Evolutionary conservation across 1,140 invertebrate species (phyloP).

Genomic region (Hesperophylax magnus): DNA sequence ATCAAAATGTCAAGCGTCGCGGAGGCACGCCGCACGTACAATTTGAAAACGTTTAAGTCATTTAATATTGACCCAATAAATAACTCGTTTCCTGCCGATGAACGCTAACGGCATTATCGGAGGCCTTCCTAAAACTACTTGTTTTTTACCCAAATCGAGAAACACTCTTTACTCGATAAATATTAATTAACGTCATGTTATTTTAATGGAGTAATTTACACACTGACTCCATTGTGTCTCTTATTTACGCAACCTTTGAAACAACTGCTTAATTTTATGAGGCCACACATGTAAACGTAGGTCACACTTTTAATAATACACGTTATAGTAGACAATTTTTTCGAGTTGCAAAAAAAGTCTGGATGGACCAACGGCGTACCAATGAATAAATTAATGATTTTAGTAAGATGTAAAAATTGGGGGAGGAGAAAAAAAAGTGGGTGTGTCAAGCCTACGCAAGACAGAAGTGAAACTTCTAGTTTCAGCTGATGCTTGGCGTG

Average conservation of each 20-base stretch:
- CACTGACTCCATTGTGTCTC: neutral
- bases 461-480: too few relatives aligned
- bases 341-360: too few relatives aligned
- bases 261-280: slow-evolving; percentile 27
- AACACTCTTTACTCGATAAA: slow-evolving; percentile 5
- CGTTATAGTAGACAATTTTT: too few relatives aligned
- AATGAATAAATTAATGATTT: too few relatives aligned
- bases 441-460: too few relatives aligned
- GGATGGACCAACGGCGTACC: too few relatives aligned
- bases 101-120: slow-evolving; percentile 9
- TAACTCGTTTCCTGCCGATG: slow-evolving; percentile 29
- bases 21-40: slow-evolving; percentile 17
- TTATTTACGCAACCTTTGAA: slow-evolving; percentile 21
- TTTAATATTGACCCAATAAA: slow-evolving; percentile 44
- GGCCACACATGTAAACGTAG: too few relatives aligned
- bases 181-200: slow-evolving; percentile 23
- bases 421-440: too few relatives aligned
- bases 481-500: too few relatives aligned
- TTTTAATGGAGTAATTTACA: neutral
- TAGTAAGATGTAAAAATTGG: too few relatives aligned
- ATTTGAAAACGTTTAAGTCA: slow-evolving; percentile 32
- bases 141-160: neutral
- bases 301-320: too few relatives aligned
- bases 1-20: slow-evolving; percentile 37
- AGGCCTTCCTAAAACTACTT: slow-evolving; percentile 36